Conservation (phyloP, 1,140 invertebrate genomes). For the Drosophila melanogaster region Release_6_plus_ISO1_MT NT_033777.3:25153001-25153500, state of each 20-base stretch:
- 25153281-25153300: conserved; percentile 10
- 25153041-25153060: conserved; percentile 11
- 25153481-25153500: conserved; percentile 20
- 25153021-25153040: conserved; percentile 8
- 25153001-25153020: conserved; percentile 2
- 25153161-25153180: conserved; percentile 59
- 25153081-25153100: conserved; percentile 72
- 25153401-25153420: conserved; percentile 56
- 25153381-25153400: conserved; percentile 68
- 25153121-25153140: conserved; percentile 76
- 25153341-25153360: conserved; percentile 4
- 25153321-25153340: conserved; percentile 27
- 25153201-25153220: neutral
- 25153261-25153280: conserved; percentile 65
- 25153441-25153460: conserved; percentile 17
- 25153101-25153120: conserved; percentile 82
- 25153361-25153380: conserved; percentile 24
- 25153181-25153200: conserved; percentile 51
- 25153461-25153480: conserved; percentile 25
- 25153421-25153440: conserved; percentile 9
- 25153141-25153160: conserved; percentile 78
- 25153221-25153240: conserved; percentile 70
- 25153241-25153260: conserved; percentile 80
- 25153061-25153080: conserved; percentile 54
- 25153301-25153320: neutral